Conservation (phyloP, 2,113 vertebrate species). For the Arizona elegans region DNA sequence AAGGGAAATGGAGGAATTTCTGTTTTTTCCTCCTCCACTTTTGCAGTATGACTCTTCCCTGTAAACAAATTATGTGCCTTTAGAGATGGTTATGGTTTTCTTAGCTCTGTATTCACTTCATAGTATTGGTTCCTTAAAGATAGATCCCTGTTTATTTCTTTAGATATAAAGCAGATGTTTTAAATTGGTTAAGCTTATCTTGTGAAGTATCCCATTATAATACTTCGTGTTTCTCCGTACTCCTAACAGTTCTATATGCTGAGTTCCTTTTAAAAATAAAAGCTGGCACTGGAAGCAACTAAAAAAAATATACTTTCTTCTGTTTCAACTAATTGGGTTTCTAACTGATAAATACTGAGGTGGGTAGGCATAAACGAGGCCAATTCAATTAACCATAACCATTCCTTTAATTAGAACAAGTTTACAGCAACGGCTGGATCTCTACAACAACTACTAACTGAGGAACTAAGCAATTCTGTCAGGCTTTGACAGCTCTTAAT, state of each 20-base stretch:
- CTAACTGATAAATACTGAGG: too few relatives aligned
- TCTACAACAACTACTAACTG: too few relatives aligned
- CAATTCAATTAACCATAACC: too few relatives aligned
- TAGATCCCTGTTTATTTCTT: neutral
- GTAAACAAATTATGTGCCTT: neutral
- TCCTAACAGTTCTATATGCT: neutral
- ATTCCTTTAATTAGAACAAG: too few relatives aligned
- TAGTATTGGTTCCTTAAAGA: neutral
- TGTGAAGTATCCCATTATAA: neutral
- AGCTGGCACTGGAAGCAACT: neutral
- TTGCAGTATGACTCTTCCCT: neutral
- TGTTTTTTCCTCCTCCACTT: neutral
- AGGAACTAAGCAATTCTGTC: too few relatives aligned
- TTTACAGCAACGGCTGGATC: too few relatives aligned
- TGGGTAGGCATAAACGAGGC: too few relatives aligned
- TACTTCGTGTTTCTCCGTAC: neutral
- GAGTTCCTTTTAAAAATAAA: neutral
- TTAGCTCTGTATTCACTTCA: neutral
- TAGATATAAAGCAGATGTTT: neutral
- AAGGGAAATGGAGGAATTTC: neutral
- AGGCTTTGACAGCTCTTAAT: too few relatives aligned
- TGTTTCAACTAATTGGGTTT: neutral
- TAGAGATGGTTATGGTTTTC: neutral
- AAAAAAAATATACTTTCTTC: neutral
- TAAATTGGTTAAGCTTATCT: neutral